A percentile compares a stretch with the other conserved stretches of the same genome.
Conservation (phyloP, 2,888 invertebrate genomes). For the Apoderus coryli region DNA sequence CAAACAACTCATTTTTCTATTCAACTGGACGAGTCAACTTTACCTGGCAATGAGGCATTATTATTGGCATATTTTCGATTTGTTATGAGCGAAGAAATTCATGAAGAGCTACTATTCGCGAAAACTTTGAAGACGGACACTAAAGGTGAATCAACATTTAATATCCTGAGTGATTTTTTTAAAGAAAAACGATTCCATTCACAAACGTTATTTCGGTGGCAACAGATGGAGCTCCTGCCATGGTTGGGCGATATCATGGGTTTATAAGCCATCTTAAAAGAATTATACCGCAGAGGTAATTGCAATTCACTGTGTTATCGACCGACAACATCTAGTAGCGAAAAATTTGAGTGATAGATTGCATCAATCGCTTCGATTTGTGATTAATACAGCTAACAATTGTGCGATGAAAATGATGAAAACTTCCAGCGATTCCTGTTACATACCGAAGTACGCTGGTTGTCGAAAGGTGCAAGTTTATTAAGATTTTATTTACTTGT, state of each 20-base stretch:
- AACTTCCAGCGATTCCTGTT: too few relatives aligned
- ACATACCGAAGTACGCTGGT: too few relatives aligned
- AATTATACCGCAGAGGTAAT: conserved; percentile 8
- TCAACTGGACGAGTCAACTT: conserved; percentile 18
- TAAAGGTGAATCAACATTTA: too few relatives aligned
- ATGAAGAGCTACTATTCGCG: conserved; percentile 13
- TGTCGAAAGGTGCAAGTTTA: too few relatives aligned
- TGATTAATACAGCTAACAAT: conserved; percentile 15
- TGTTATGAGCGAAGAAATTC: conserved; percentile 5
- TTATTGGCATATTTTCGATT: conserved; percentile 13
- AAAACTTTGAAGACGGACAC: too few relatives aligned
- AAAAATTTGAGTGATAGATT: conserved; percentile 8
- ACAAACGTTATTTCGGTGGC: conserved; percentile 16
- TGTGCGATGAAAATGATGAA: conserved; percentile 7
- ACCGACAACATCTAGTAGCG: conserved; percentile 7
- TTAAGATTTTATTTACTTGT: too few relatives aligned
- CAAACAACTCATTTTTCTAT: conserved; percentile 17
- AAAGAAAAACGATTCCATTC: too few relatives aligned
- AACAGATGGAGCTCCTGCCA: conserved; percentile 17
- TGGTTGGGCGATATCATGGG: conserved; percentile 11
- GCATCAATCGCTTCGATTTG: conserved; percentile 14
- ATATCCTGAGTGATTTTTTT: too few relatives aligned
- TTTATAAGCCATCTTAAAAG: conserved; percentile 8
- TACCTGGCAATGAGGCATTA: conserved; percentile 14
- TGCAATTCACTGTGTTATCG: conserved; percentile 11